Conservation (phyloP, 2,888 invertebrate species). For the Nasonia oneida region DNA sequence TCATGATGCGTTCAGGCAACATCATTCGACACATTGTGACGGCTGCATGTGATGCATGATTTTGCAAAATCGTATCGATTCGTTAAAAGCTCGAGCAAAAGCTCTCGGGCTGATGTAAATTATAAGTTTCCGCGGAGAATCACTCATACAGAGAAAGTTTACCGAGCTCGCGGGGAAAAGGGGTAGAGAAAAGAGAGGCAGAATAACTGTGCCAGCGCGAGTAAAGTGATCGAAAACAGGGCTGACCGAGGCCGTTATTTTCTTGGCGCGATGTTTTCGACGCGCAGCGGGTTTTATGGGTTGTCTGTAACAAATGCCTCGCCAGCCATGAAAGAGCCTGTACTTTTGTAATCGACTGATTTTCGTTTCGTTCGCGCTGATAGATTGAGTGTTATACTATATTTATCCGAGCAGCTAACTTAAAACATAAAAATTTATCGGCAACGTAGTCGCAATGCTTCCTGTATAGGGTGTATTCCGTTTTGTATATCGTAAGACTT, state of each 20-base stretch:
- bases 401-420: slow-evolving; percentile 32
- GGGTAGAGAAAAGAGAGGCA: background rate
- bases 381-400: slow-evolving; percentile 37
- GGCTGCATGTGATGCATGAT: no score
- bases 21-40: no score
- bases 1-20: no score
- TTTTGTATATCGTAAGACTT: no score
- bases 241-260: slow-evolving; percentile 43
- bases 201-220: slow-evolving; percentile 9
- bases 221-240: slow-evolving; percentile 52
- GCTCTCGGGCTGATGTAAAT: background rate
- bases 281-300: slow-evolving; percentile 32
- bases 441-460: background rate
- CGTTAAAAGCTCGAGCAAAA: no score
- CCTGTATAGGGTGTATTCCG: background rate
- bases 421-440: slow-evolving; percentile 34
- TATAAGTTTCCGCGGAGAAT: background rate
- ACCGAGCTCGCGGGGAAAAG: background rate
- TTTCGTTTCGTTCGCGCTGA: slow-evolving; percentile 37
- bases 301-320: slow-evolving; percentile 49
- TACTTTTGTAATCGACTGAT: slow-evolving; percentile 44
- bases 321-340: background rate
- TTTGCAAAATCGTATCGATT: no score
- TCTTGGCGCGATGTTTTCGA: slow-evolving; percentile 47
- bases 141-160: background rate